Evolutionary conservation across 2,888 invertebrate species (phyloP), one percentile per base, ranked within the genome.

Genomic region (Parelbella ahira): DNA sequence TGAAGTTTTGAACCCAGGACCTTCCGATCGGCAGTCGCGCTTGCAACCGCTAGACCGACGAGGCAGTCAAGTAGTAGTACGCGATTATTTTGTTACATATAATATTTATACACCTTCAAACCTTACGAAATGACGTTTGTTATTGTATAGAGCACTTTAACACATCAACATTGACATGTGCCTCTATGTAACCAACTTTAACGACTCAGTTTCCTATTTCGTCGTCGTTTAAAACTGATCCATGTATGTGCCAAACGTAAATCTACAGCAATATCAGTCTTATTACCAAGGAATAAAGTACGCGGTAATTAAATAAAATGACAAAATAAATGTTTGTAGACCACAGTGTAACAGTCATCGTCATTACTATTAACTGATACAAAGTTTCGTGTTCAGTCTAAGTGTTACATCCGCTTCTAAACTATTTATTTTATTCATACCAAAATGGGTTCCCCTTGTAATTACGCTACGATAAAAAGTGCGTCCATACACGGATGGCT

Each of bases 341-440:
- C 32, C 33, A 32, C 36, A 47, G 49, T 47, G 44, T 49, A 50
- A 47, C 37, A 49, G 50, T 54, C 60, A 59, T 56, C 57, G 52
- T 58, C 59, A 58, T 58, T 56, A 56, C 47, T 48, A 54, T 51
- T 55, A 51, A 49, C 33, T 37, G 43, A 41, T 37, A 49, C 49
- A 52, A 46, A 42, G 45, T 48, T 44, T 48, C 48, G 49, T 50
- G 48, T 53, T 60, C 55, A 52, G 33, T 50, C 50, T 53, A 57
- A 60, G 53, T 53, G 53, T 56, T 58, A 52, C 55, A 51, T 58
- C 56, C 54, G 54, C 49, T 45, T 25, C 36, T 45, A 45, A 37
- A 48, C 37, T 49, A 50, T 54, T 52, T 53, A 53, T 56, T 50
- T 47, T 43, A 54, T 54, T 53, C 43, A 33, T 37, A 43, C 27